Conservation (phyloP, 2,797 vertebrate genomes). For the Acipenser transmontanus region DNA sequence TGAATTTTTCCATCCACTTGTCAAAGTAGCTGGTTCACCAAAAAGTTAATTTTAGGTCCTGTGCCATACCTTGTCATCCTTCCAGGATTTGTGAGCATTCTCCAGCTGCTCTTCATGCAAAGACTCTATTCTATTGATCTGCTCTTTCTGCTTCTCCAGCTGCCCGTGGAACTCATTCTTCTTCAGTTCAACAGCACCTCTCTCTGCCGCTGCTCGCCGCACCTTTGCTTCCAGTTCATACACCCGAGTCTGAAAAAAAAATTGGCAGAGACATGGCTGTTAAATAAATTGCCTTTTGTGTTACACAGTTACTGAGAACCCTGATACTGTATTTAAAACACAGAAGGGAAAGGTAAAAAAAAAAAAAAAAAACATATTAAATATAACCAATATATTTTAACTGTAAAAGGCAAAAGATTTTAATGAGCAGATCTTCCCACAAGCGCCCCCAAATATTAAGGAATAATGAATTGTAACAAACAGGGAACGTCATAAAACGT, state of each 20-base stretch:
- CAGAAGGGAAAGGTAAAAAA: too few relatives aligned
- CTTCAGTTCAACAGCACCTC: conserved; percentile 69
- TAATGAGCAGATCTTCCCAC: background rate
- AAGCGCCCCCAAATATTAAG: background rate
- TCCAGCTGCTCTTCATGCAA: conserved; percentile 75
- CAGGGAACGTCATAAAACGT: conserved; percentile 5
- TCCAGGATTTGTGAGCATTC: conserved; percentile 59
- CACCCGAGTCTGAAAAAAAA: conserved; percentile 61
- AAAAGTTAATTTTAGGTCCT: too few relatives aligned
- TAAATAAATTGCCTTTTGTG: too few relatives aligned
- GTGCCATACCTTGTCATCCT: conserved; percentile 71
- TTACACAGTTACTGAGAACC: too few relatives aligned
- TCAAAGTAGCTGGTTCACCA: too few relatives aligned
- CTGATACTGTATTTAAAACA: too few relatives aligned
- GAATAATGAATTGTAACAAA: background rate
- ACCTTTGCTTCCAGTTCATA: conserved; percentile 78
- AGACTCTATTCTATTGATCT: conserved; percentile 72
- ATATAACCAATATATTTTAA: background rate
- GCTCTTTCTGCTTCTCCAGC: conserved; percentile 69
- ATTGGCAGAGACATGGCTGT: background rate
- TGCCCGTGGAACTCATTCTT: conserved; percentile 78
- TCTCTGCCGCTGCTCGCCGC: conserved; percentile 63
- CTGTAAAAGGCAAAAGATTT: background rate
- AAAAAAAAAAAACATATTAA: background rate
- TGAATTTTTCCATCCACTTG: too few relatives aligned